phyloP scores from a whole-genome alignment of 2,113 vertebrate species.

The Dicaeum eximium region DNA sequence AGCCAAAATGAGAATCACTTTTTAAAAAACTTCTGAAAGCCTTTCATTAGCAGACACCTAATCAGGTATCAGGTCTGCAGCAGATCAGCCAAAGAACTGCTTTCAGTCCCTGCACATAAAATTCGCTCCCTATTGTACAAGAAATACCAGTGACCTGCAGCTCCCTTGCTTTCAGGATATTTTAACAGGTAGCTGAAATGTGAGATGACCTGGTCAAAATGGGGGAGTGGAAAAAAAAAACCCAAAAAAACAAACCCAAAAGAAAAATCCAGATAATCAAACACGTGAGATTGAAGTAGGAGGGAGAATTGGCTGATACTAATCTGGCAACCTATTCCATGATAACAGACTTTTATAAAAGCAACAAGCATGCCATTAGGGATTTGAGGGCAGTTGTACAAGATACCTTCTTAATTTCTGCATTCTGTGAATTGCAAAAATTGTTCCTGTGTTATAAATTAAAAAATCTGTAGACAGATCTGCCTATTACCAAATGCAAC shows the following conservation, averaged over 20 bases:
- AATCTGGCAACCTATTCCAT: neutral
- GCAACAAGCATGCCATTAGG: neutral
- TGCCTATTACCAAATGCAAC: neutral
- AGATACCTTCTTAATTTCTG: neutral
- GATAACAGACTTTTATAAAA: neutral
- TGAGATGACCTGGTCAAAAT: neutral
- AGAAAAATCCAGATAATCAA: neutral
- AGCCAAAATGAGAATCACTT: neutral
- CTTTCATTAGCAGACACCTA: neutral
- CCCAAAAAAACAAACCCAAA: neutral
- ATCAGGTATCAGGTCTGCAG: neutral
- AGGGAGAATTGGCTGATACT: neutral
- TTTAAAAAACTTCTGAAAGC: neutral
- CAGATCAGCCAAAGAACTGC: neutral
- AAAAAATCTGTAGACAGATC: neutral
- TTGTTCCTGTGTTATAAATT: neutral
- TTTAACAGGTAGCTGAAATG: neutral
- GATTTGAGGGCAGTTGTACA: neutral
- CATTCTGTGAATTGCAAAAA: neutral
- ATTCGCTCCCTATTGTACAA: neutral
- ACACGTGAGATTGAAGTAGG: neutral
- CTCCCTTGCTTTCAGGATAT: neutral
- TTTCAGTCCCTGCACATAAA: neutral
- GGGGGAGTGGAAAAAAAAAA: neutral
- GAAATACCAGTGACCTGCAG: neutral